Evolutionary conservation across 2,113 vertebrate genomes (phyloP), one percentile per base, ranked within the genome.

Genomic region (Perca flavescens): DNA sequence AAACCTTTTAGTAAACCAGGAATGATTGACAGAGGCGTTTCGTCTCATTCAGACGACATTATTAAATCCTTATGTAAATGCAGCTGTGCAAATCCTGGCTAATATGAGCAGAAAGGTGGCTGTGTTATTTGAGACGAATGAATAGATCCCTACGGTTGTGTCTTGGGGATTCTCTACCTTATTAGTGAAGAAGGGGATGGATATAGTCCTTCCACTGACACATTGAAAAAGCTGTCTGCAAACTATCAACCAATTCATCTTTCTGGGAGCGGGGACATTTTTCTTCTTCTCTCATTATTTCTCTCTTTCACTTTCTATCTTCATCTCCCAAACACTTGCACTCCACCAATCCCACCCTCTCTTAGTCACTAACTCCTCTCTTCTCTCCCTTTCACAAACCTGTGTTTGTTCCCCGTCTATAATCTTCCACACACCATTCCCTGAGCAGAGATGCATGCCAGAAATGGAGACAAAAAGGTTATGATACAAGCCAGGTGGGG

Each of bases 31-130:
- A 88, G 88, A 62, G 76, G 84, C 70, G 74, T 87, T 86, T 83
- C 31, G 50, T 75, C 87, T 90, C 87, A 80, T 88, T 91, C 86
- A 83, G 85, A 79, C 22, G 54, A 83, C 87, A 87, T 93, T 91
- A 94, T 93, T 93, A 92, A 89, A 91, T 90, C 88, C 86, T 88
- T 91, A 94, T 93, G 89, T 92, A 91, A 93, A 93, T 91, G 81
- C 69, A 54, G 86, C 90, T 73, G 89, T 93, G 88, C 86, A 92
- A 92, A 94, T 93, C 88, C 89, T 54, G 76, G 82, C 83, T 92
- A 91, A 89, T 91, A 82, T 85, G 85, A 90, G 85, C 88, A 82
- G 87, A 90, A 83, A 93, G 88, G 91, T 91, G 84, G 85, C 88
- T 72, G 74, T 88, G 88, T 92, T 92, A 91, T 90, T 88, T 89